A percentile compares a stretch with the other conserved stretches of the same genome.
phyloP scores from a whole-genome alignment of 2,888 invertebrate species.

The Drosophila tanythrix region DNA sequence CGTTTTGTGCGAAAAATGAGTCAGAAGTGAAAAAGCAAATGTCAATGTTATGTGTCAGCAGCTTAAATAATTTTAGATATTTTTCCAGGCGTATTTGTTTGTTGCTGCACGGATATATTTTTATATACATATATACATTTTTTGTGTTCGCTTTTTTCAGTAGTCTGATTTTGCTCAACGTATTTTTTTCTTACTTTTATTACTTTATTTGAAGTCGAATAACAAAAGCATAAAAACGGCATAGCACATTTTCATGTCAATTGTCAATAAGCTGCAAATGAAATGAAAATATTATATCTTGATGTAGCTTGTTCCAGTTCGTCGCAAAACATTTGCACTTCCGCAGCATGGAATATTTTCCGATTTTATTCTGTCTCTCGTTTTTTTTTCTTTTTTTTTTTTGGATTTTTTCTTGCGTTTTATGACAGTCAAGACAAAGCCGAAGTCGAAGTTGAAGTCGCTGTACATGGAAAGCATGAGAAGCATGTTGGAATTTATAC shows the following conservation, averaged over 20 bases:
- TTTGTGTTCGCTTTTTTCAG: conserved; percentile 12
- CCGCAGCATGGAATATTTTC: conserved; percentile 34
- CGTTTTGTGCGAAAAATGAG: conserved; percentile 21
- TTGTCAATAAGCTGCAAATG: conserved; percentile 83
- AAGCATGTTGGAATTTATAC: conserved; percentile 76
- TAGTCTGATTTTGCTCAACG: conserved; percentile 35
- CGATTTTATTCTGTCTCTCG: conserved; percentile 2
- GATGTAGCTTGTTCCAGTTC: conserved; percentile 38
- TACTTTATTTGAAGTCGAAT: conserved; percentile 75
- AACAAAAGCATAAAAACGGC: conserved; percentile 71
- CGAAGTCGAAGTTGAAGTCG: conserved; percentile 21
- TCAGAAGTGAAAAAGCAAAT: conserved; percentile 37
- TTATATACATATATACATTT: neutral
- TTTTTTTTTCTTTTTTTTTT: conserved; percentile 7
- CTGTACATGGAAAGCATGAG: neutral
- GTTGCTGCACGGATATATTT: conserved; percentile 1
- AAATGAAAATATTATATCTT: conserved; percentile 78
- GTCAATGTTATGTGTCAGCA: conserved; percentile 56
- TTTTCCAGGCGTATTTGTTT: conserved; percentile 36
- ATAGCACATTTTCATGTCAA: conserved; percentile 77
- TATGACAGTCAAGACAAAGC: conserved; percentile 58
- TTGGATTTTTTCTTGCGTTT: conserved; percentile 45
- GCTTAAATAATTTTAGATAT: conserved; percentile 49
- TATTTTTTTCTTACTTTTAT: conserved; percentile 56
- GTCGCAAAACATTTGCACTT: conserved; percentile 61